A percentile compares a stretch with the other conserved stretches of the same genome.
Conservation (phyloP, 2,888 invertebrate species). For the Orthosia gothica region DNA sequence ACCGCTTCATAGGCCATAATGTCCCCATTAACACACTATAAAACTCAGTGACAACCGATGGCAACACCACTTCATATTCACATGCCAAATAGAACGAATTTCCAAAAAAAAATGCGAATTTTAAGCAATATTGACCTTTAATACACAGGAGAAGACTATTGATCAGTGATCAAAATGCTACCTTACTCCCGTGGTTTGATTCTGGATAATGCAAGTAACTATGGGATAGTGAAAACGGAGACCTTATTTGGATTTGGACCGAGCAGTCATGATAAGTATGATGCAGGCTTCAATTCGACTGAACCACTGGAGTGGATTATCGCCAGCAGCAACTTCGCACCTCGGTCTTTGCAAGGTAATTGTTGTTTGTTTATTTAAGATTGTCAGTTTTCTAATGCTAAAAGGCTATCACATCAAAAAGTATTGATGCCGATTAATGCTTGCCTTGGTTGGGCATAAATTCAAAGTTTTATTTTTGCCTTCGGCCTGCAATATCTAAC, state of each 20-base stretch:
- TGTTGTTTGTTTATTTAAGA: constrained; percentile 1
- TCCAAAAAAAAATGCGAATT: constrained; percentile 12
- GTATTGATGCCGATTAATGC: fast-evolving
- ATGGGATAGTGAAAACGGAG: constrained; percentile 84
- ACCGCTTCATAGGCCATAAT: constrained; percentile 78
- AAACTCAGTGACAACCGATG: constrained; percentile 70
- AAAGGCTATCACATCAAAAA: neutral
- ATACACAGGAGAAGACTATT: constrained; percentile 3
- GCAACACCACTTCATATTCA: constrained; percentile 46
- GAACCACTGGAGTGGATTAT: constrained; percentile 82
- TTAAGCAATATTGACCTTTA: constrained; percentile 38
- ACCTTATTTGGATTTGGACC: constrained; percentile 80
- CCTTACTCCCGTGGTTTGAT: constrained; percentile 81
- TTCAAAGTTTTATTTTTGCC: neutral
- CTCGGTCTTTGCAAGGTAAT: constrained; percentile 80
- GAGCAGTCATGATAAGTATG: constrained; percentile 70
- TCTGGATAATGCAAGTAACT: constrained; percentile 80
- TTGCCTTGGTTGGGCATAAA: neutral
- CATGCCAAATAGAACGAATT: constrained; percentile 33
- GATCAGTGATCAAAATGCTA: constrained; percentile 73
- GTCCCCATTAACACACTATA: constrained; percentile 81
- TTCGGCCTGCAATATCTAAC: too few species aligned
- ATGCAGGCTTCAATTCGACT: constrained; percentile 74
- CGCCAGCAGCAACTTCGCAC: constrained; percentile 76
- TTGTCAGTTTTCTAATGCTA: constrained; percentile 5